A percentile compares a stretch with the other conserved stretches of the same genome.
phyloP scores from a whole-genome alignment of 2,888 invertebrate genomes.

The Mantis religiosa region DNA sequence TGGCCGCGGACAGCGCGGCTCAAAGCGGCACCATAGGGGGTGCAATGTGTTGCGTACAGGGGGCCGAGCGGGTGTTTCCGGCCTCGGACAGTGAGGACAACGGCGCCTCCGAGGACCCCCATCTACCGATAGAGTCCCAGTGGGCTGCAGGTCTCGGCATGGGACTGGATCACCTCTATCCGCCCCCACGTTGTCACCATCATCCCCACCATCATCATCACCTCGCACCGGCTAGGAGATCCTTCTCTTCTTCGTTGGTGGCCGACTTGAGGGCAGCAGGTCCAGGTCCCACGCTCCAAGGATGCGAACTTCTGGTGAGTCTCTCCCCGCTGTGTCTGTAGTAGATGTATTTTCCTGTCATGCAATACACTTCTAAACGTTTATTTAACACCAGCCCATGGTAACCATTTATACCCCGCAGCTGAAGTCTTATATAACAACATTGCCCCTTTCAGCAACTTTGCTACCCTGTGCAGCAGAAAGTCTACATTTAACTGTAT shows the following conservation, averaged over 20 bases:
- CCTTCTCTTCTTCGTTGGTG: slow-evolving; percentile 34
- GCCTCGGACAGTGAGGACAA: slow-evolving; percentile 36
- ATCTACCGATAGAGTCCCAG: slow-evolving; percentile 39
- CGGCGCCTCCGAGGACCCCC: slow-evolving; percentile 26
- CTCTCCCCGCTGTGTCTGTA: no score
- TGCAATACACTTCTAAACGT: not conserved
- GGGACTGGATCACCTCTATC: slow-evolving; percentile 37
- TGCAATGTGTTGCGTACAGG: slow-evolving; percentile 36
- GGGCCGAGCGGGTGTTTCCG: slow-evolving; percentile 36
- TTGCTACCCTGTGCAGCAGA: no score
- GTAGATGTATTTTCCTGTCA: not conserved
- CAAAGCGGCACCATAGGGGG: not conserved
- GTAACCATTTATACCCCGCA: no score
- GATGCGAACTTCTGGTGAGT: slow-evolving; percentile 34
- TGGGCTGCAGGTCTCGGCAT: slow-evolving; percentile 45
- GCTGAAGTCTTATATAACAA: no score
- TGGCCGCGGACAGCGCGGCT: not conserved
- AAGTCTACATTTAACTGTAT: no score
- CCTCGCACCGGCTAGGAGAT: slow-evolving; percentile 31
- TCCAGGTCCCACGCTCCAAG: slow-evolving; percentile 32
- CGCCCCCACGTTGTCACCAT: slow-evolving; percentile 7
- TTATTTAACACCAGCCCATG: no score
- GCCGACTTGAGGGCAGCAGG: slow-evolving; percentile 34
- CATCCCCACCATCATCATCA: slow-evolving; percentile 22
- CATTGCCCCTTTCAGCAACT: no score